Evolutionary conservation across 2,888 invertebrate genomes (phyloP).

Genomic region (Podotricha telesiphe): DNA sequence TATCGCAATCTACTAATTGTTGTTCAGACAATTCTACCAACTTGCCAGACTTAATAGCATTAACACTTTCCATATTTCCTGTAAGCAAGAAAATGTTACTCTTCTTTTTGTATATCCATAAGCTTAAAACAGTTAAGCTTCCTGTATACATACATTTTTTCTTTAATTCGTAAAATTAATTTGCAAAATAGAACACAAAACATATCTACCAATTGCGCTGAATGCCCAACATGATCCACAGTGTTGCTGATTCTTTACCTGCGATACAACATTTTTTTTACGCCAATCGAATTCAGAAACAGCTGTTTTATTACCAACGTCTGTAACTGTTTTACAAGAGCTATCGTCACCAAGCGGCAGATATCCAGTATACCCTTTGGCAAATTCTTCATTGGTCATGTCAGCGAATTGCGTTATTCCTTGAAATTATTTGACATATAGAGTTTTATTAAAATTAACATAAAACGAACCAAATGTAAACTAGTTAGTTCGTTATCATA

Average conservation of each 20-base stretch:
- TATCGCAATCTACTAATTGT: conserved; percentile 50
- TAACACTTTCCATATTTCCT: conserved; percentile 51
- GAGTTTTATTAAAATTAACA: too few relatives aligned
- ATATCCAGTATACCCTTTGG: conserved; percentile 26
- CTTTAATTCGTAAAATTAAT: not conserved
- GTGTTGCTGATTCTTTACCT: conserved; percentile 89
- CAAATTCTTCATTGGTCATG: conserved; percentile 42
- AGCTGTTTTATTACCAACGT: conserved; percentile 8
- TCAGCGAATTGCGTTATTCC: conserved; percentile 42
- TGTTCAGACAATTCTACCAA: conserved; percentile 47
- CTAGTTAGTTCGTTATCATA: not conserved
- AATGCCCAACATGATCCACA: conserved; percentile 93
- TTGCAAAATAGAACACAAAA: not conserved
- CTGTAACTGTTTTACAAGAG: not conserved
- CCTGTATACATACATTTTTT: not conserved
- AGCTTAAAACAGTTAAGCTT: too few relatives aligned
- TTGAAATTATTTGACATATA: conserved; percentile 2
- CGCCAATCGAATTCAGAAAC: conserved; percentile 86
- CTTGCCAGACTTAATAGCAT: conserved; percentile 46
- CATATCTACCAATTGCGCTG: conserved; percentile 33
- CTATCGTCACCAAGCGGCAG: not conserved
- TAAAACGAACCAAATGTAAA: not conserved
- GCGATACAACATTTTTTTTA: conserved; percentile 87
- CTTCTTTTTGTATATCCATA: too few relatives aligned
- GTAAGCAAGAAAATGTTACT: conserved; percentile 14